A percentile compares a stretch with the other conserved stretches of the same genome.
phyloP scores from a whole-genome alignment of 2,113 vertebrate species.

The Agelaius phoeniceus region DNA sequence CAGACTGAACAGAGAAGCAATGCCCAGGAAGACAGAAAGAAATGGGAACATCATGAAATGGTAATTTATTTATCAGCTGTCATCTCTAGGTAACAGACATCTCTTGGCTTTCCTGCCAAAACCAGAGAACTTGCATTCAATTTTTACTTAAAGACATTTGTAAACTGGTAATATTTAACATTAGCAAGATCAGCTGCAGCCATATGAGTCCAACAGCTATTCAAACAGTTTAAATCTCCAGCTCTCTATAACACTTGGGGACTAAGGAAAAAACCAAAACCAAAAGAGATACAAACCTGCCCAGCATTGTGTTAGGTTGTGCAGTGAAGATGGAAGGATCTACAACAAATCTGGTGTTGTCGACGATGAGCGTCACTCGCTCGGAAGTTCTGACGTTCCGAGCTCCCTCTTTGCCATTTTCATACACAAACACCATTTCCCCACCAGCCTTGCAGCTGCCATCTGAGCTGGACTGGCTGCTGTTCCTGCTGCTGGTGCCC shows the following conservation, averaged over 20 bases:
- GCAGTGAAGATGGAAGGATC: conserved; percentile 97
- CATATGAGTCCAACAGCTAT: background rate
- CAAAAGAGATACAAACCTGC: conserved; percentile 81
- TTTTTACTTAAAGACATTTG: background rate
- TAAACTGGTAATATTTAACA: background rate
- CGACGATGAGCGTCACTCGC: conserved; percentile 95
- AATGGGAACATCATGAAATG: background rate
- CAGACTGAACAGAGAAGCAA: background rate
- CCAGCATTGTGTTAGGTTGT: conserved; percentile 98
- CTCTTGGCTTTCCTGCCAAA: background rate
- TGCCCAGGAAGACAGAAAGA: background rate
- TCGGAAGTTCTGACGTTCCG: conserved; percentile 89
- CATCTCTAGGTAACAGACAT: background rate
- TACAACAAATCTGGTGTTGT: conserved; percentile 98
- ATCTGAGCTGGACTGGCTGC: conserved; percentile 92
- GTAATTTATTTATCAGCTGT: background rate
- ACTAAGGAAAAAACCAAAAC: too few species aligned
- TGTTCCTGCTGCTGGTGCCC: conserved; percentile 90
- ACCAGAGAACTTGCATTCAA: background rate
- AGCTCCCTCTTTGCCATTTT: conserved; percentile 90
- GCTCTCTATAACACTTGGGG: background rate
- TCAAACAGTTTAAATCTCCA: background rate
- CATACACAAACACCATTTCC: conserved; percentile 97
- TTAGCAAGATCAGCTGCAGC: background rate
- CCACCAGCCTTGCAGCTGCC: conserved; percentile 88